Percentiles rank a stretch among this genome's conserved stretches.
Conservation (phyloP, 2,113 vertebrate species). For the Leiothrix lutea region DNA sequence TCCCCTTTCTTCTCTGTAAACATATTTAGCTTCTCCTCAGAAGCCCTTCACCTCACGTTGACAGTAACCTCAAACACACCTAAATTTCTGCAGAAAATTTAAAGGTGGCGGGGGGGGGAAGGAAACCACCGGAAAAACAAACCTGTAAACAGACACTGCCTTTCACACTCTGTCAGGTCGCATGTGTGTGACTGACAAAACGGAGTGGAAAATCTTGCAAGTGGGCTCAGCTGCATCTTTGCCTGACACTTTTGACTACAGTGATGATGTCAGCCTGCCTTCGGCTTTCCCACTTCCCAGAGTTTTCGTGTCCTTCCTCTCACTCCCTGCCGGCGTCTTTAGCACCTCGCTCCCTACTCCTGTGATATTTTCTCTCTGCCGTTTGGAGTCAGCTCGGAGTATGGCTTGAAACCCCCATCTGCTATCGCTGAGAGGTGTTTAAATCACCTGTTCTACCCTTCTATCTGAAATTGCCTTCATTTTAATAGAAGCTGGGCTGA, state of each 20-base stretch:
- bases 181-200: not conserved
- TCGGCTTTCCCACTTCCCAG: not conserved
- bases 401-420: slow-evolving; percentile 15
- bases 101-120: not conserved
- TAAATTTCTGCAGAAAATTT: not conserved
- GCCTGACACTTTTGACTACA: not conserved
- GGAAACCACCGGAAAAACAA: slow-evolving; percentile 13
- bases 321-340: not conserved
- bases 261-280: slow-evolving; percentile 19
- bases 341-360: not conserved
- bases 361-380: not conserved
- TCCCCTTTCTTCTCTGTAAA: not conserved
- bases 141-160: slow-evolving; percentile 25
- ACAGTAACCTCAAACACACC: not conserved
- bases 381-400: not conserved
- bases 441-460: not conserved
- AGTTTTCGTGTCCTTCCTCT: not conserved
- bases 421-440: not conserved
- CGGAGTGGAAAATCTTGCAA: slow-evolving; percentile 10
- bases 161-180: slow-evolving; percentile 40
- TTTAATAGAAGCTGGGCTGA: not conserved
- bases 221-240: slow-evolving; percentile 24
- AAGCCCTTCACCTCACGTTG: not conserved
- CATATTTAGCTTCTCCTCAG: not conserved
- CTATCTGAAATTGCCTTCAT: not conserved